phyloP scores from a whole-genome alignment of 2,888 invertebrate species.

The Polymixis lichenea region DNA sequence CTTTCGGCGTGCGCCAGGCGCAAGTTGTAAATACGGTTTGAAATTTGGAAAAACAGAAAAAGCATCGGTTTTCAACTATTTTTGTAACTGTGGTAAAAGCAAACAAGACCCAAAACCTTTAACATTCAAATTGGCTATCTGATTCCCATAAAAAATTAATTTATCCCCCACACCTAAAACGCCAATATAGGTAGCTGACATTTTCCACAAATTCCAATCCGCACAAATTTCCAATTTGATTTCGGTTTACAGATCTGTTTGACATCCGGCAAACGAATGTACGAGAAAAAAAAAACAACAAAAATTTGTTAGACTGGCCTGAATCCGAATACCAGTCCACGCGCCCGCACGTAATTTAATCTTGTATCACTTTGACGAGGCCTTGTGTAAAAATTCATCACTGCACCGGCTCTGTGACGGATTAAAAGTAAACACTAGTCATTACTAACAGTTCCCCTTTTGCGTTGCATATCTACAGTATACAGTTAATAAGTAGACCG shows the following conservation, averaged over 20 bases:
- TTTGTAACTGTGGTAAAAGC: background rate
- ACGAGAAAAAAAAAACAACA: constrained; percentile 74
- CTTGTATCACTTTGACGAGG: constrained; percentile 84
- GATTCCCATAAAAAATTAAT: constrained; percentile 52
- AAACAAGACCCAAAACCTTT: constrained; percentile 14
- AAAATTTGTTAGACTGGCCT: constrained; percentile 71
- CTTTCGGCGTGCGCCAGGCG: background rate
- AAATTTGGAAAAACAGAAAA: background rate
- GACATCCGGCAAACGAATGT: constrained; percentile 84
- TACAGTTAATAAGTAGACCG: background rate
- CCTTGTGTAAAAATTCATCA: constrained; percentile 75
- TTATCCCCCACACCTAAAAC: constrained; percentile 54
- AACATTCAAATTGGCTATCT: constrained; percentile 51
- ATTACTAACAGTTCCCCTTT: constrained; percentile 47
- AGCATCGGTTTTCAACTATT: background rate
- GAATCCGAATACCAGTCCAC: constrained; percentile 71
- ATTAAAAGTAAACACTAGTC: constrained; percentile 67
- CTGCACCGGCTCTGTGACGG: constrained; percentile 59
- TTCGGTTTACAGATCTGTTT: constrained; percentile 86
- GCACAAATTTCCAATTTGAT: constrained; percentile 81
- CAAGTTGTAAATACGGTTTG: background rate
- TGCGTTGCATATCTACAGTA: constrained; percentile 13
- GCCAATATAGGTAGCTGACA: constrained; percentile 56
- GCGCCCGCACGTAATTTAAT: constrained; percentile 84
- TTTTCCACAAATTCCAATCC: constrained; percentile 76